Evolutionary conservation across 2,888 invertebrate genomes (phyloP).

Genomic region (Rhagonycha lutea): DNA sequence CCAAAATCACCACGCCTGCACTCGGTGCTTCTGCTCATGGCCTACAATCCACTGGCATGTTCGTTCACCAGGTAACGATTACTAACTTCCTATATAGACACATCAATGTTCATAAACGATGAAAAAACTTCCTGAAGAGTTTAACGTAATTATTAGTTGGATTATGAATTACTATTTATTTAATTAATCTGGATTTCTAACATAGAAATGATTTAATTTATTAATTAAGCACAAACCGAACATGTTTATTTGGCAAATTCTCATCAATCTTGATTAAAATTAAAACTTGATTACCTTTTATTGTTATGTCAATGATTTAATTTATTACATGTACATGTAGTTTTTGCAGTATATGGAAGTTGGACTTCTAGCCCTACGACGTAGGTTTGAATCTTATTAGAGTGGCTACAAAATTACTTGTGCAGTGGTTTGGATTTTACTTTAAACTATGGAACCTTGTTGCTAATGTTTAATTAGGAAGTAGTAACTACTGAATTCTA

Average conservation of each 20-base stretch:
- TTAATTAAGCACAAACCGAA: not conserved
- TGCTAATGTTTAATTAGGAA: too few species aligned
- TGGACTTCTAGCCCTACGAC: too few species aligned
- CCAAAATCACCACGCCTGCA: slow-evolving; percentile 46
- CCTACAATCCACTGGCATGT: slow-evolving; percentile 32
- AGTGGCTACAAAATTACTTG: too few species aligned
- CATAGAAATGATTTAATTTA: not conserved
- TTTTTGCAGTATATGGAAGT: too few species aligned
- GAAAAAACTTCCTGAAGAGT: not conserved
- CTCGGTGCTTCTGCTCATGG: slow-evolving; percentile 36
- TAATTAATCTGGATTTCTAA: not conserved
- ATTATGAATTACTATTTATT: not conserved
- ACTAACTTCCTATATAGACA: not conserved
- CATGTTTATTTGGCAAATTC: not conserved
- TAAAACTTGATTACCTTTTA: not conserved
- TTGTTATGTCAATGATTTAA: not conserved
- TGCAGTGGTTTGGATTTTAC: too few species aligned
- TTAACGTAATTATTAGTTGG: not conserved
- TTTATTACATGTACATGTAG: not conserved
- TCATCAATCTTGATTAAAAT: not conserved
- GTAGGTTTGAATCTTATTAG: too few species aligned
- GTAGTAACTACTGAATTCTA: too few species aligned
- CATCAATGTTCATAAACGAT: not conserved
- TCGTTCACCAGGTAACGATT: not conserved
- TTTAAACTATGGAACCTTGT: too few species aligned